phyloP scores from a whole-genome alignment of 1,140 invertebrate genomes.

The Calycopis cecrops region DNA sequence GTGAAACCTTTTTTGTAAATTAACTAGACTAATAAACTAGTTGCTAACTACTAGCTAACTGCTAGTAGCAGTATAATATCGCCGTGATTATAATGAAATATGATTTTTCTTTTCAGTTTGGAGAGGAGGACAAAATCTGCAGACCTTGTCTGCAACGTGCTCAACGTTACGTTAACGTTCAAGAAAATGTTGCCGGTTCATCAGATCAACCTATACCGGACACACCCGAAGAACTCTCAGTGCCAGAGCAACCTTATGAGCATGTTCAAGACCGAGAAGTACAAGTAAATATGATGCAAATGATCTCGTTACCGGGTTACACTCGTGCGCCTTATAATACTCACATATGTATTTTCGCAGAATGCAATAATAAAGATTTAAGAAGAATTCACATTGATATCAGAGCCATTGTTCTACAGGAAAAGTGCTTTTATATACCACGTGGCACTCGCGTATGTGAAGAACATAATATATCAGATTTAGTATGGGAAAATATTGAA shows the following conservation, averaged over 20 bases:
- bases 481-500: too few species aligned
- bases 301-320: constrained; percentile 3
- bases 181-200: too few species aligned
- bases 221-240: neutral
- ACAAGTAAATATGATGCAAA: constrained; percentile 6
- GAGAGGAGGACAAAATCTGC: constrained; percentile 2
- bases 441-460: constrained; percentile 5
- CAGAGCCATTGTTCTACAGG: constrained; percentile 11
- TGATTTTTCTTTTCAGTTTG: constrained; percentile 11
- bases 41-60: too few species aligned
- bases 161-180: neutral
- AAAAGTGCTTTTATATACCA: constrained; percentile 15
- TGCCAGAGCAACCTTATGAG: constrained; percentile 4
- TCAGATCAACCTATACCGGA: too few species aligned
- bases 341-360: neutral
- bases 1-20: too few species aligned
- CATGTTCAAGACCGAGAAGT: constrained; percentile 2
- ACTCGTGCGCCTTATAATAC: constrained; percentile 7
- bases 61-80: too few species aligned
- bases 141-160: constrained; percentile 7
- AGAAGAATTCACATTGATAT: constrained; percentile 9
- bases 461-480: neutral
- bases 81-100: neutral
- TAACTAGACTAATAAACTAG: too few species aligned
- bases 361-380: constrained; percentile 3